Evolutionary conservation across 2,113 vertebrate species (phyloP), one percentile per base, ranked within the genome.

Genomic region (Eubucco bourcierii): DNA sequence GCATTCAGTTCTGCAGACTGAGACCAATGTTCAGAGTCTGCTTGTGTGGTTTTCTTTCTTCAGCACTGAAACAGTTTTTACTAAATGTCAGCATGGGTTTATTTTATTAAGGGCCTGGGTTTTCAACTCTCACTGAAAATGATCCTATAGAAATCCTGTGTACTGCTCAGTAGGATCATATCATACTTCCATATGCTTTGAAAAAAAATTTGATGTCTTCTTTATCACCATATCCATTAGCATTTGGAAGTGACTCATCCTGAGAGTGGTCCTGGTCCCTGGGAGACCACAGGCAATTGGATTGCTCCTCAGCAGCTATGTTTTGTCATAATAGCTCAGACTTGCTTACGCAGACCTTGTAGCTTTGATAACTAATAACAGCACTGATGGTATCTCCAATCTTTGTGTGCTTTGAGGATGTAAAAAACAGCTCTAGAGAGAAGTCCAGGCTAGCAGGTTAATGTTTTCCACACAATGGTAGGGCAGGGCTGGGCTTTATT

Each of bases 81-180:
- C 16, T 84, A 61, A 66, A 37, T 3, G 8, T 59, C 21, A 61
- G 18, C 21, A 10, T 31, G 55, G 31, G 63, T 19, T 91, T 81
- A 53, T 52, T 77, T 77, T 84, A 58, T 60, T 17, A 28, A 56
- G 10, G 44, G 6, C 44, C 31, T 47, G 28, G 0, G 60, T 72
- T 87, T 80, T 88, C 24, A 76, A 0, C 44, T 46, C 27, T 92
- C 17, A 3, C 66, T 78, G 70, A 68, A n/a, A 79, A 31, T 71
- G 50, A 44, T 34, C 20, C 33, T 44, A 2, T 87, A 37, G 46
- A 93, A 94, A 90, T 95, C n/a, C 80, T 66, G 23, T 39, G 52
- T 84, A 92, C 84, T 89, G n/a, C 59, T 89, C 23, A 39, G 13
- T 17, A 70, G 63, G 63, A 82, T 94, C 78, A 89, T 87, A 79